phyloP scores from a whole-genome alignment of 2,888 invertebrate genomes.

The Cyclophora albipunctata region DNA sequence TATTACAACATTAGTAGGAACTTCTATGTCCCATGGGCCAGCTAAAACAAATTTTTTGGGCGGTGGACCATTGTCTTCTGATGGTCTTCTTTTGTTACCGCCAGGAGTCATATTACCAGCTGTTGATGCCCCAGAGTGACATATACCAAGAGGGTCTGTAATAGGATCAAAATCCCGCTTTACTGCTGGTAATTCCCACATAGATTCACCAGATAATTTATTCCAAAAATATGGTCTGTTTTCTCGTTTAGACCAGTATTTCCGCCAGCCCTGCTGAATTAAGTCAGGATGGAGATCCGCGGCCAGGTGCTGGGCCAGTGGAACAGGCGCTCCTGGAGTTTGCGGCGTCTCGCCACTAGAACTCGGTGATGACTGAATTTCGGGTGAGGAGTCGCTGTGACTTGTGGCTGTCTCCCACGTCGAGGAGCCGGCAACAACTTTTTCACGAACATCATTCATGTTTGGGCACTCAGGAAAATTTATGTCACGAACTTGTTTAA shows the following conservation, averaged over 20 bases:
- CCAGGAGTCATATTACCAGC: constrained; percentile 70
- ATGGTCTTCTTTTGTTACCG: constrained; percentile 83
- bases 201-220: constrained; percentile 94
- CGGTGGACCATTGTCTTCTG: constrained; percentile 86
- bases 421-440: constrained; percentile 66
- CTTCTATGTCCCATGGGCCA: constrained; percentile 96
- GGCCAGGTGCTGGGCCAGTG: constrained; percentile 60
- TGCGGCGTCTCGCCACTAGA: constrained; percentile 68
- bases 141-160: constrained; percentile 92
- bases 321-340: constrained; percentile 77
- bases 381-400: constrained; percentile 63
- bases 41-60: constrained; percentile 90
- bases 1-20: constrained; percentile 93
- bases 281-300: constrained; percentile 68
- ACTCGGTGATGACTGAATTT: constrained; percentile 61
- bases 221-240: constrained; percentile 98
- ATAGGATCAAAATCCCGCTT: constrained; percentile 91
- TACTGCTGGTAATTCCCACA: constrained; percentile 95
- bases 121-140: constrained; percentile 66
- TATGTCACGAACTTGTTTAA: background rate
- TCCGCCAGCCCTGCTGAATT: constrained; percentile 93
- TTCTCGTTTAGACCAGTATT: constrained; percentile 97
- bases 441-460: constrained; percentile 73
- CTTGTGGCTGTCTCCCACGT: constrained; percentile 59
- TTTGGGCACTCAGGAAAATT: constrained; percentile 26